Evolutionary conservation across 1,140 invertebrate species (phyloP), one percentile per base, ranked within the genome.

Genomic region (Monomorium pharaonis): DNA sequence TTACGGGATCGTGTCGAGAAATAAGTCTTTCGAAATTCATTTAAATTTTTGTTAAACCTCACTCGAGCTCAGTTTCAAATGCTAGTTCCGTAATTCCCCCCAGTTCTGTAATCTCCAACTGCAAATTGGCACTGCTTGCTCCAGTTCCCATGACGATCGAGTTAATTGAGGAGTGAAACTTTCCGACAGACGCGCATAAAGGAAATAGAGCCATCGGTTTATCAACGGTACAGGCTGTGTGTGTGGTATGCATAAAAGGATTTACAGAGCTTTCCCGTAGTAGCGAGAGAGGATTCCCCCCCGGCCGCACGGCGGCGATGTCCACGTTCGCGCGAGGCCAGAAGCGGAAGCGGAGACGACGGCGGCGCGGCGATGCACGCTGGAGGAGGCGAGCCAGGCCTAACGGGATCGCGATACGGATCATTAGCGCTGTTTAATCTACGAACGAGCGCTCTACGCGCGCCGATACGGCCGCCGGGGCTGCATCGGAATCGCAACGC

Each of bases 381-480:
- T n/a, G 62, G 76, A 86, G 84, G 76, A 78, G 42, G 85, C 65
- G 65, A 92, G 86, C 78, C 69, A 81, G 67, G 60, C 70, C 81
- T 93, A 94, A 94, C 93, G 93, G 93, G 92, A 94, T 88, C 90
- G 86, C 87, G 93, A 94, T 94, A 93, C 90, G 89, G 92, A 94
- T 94, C 93, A 93, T 93, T 93, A 93, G 92, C 89, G 90, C 83
- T 86, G 84, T 86, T 87, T 75, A 62, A 83, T 89, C 75, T 42
- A 86, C 88, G 74, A 74, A 86, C 86, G 62, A 87, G 88, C 86
- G 77, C 90, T 90, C 85, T 88, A 89, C 75, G 65, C 67, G 67
- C 74, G 7, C 7, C 37, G 37, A 3, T 5, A 5, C 33, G 33
- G 2, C 33, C 47, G 24, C 9, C 47, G 18, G 16, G 37, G 42